phyloP scores from a whole-genome alignment of 1,140 invertebrate genomes.

The Pachypsylla venusta region DNA sequence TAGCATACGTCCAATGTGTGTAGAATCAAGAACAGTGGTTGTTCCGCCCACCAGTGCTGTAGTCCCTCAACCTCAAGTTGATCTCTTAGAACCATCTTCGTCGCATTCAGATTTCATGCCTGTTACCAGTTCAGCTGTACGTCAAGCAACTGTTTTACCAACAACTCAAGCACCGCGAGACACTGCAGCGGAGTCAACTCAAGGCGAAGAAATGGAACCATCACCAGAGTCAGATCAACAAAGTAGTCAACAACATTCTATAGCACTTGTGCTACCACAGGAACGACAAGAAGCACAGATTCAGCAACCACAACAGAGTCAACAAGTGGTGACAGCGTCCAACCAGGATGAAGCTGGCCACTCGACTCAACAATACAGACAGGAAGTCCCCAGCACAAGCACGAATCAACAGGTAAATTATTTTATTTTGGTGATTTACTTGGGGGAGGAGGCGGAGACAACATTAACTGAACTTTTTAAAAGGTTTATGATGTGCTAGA shows the following conservation, averaged over 20 bases:
- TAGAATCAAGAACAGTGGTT: constrained; percentile 50
- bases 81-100: neutral
- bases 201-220: neutral
- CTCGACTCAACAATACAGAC: neutral
- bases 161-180: constrained; percentile 20
- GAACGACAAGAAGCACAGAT: neutral
- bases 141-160: neutral
- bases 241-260: constrained; percentile 21
- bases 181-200: constrained; percentile 8
- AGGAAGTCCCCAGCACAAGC: constrained; percentile 3
- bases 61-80: constrained; percentile 19
- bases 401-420: neutral
- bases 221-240: constrained; percentile 26
- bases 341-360: constrained; percentile 3
- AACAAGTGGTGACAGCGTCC: constrained; percentile 4
- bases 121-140: neutral
- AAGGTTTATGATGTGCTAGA: too few species aligned
- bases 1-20: constrained; percentile 84
- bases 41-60: too few species aligned
- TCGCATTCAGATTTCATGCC: neutral
- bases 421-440: too few species aligned
- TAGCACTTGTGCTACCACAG: constrained; percentile 5
- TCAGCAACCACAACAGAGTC: neutral
- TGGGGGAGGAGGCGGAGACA: too few species aligned
- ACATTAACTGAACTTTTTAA: too few species aligned